Base-by-base conservation (phyloP, 2,888 invertebrate species). In the Coleophora flavipennella region DNA sequence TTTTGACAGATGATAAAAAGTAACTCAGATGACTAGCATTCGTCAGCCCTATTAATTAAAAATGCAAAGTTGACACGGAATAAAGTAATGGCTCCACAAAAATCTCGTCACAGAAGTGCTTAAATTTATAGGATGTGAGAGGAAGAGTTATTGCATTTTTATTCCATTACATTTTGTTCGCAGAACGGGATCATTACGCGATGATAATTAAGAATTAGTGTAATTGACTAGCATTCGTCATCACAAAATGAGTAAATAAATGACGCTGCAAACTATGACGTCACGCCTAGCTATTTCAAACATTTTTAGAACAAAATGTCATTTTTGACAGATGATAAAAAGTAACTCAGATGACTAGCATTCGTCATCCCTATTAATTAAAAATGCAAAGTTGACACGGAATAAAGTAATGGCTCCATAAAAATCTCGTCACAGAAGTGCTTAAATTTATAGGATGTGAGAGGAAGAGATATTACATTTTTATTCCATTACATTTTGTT, bases 141-240 rank as follows among this genome's bases (percentile, higher is more conserved):
- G 38, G 13, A 33, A 28, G 28, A 29, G 6, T 35, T 35, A 35
- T 28, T 13, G n/a, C 35, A 28, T 35, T 34, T n/a, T 32, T 32
- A 13, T 40, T 32, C 25, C 26, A 34, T 36, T 34, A 34, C 13
- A 39, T 31, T 20, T 11, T 29, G 25, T 35, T 42, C 38, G 33
- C 31, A 35, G 33, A 39, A 38, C 31, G 26, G 14, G 34, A 13
- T 13, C 40, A 37, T 37, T 36, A 37, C 31, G 20, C 35, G 9
- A 29, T 38, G 38, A 43, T 35, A 38, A 38, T 40, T 38, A 37
- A 37, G 27, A 40, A 40, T 35, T 35, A 33, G 33, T 31, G 29
- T 33, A 13, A 35, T 43, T 43, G n/a, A n/a, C n/a, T n/a, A n/a
- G n/a, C n/a, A n/a, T n/a, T n/a, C n/a, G n/a, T n/a, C n/a, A n/a